Conservation (phyloP, 2,113 vertebrate genomes). For the Hydropotes inermis region DNA sequence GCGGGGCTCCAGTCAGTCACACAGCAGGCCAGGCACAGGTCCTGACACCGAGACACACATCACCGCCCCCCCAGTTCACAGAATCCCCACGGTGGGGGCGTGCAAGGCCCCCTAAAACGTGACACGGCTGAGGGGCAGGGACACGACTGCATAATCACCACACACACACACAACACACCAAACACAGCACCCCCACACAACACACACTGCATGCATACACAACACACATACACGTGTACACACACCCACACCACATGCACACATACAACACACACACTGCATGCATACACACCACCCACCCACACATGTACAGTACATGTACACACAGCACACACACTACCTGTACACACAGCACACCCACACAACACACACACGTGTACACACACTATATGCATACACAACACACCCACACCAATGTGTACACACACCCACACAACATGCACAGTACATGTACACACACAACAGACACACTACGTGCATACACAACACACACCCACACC, state of each 20-base stretch:
- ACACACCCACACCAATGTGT: not conserved
- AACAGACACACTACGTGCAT: not conserved
- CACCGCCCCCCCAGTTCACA: not conserved
- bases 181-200: not conserved
- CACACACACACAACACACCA: too few relatives aligned
- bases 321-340: too few relatives aligned
- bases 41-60: not conserved
- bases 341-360: too few relatives aligned
- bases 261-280: accelerated
- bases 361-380: not conserved
- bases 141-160: not conserved
- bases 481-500: not conserved
- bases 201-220: not conserved
- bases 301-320: too few relatives aligned
- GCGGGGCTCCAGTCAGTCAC: not conserved
- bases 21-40: not conserved
- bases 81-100: not conserved
- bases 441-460: not conserved
- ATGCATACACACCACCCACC: not conserved
- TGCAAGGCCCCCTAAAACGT: not conserved
- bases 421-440: accelerated
- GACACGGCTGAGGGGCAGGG: not conserved
- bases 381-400: not conserved
- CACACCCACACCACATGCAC: not conserved
- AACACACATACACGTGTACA: not conserved